Percentiles rank a stretch among this genome's conserved stretches.
phyloP scores from a whole-genome alignment of 1,140 invertebrate species.

The Cheumatopsyche charites region DNA sequence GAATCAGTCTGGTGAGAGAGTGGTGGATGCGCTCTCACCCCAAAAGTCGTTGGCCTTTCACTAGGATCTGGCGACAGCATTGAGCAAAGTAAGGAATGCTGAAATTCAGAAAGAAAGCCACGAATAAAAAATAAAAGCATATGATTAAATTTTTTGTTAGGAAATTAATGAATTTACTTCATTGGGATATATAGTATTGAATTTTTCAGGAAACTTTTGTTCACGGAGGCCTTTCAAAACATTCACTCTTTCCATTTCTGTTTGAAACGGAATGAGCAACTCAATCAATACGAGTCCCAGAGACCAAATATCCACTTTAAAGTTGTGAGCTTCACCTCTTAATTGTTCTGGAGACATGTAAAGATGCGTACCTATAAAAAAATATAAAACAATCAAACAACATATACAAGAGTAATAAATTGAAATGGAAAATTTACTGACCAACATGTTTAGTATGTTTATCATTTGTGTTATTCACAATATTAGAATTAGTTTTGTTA shows the following conservation, averaged over 20 bases:
- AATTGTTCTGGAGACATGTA: conserved; percentile 98
- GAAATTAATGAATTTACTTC: conserved; percentile 65
- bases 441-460: conserved; percentile 66
- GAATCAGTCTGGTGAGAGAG: conserved; percentile 40
- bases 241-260: conserved; percentile 84
- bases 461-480: conserved; percentile 31
- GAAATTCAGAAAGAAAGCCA: conserved; percentile 52
- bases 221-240: conserved; percentile 68
- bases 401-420: background rate
- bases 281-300: conserved; percentile 95
- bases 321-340: conserved; percentile 77
- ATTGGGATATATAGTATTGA: conserved; percentile 66
- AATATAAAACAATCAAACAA: conserved; percentile 14
- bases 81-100: conserved; percentile 74
- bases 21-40: conserved; percentile 61
- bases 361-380: conserved; percentile 77
- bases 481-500: conserved; percentile 49
- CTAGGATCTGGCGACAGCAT: conserved; percentile 79
- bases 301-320: conserved; percentile 97
- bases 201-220: conserved; percentile 73
- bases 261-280: conserved; percentile 84
- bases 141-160: background rate
- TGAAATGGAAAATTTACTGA: conserved; percentile 49
- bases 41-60: conserved; percentile 76
- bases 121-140: conserved; percentile 29